These are phyloP conservation scores for Siniperca knerii DNA, from an alignment of 2,113 vertebrate species.

Conservation along the genomic window DNA sequence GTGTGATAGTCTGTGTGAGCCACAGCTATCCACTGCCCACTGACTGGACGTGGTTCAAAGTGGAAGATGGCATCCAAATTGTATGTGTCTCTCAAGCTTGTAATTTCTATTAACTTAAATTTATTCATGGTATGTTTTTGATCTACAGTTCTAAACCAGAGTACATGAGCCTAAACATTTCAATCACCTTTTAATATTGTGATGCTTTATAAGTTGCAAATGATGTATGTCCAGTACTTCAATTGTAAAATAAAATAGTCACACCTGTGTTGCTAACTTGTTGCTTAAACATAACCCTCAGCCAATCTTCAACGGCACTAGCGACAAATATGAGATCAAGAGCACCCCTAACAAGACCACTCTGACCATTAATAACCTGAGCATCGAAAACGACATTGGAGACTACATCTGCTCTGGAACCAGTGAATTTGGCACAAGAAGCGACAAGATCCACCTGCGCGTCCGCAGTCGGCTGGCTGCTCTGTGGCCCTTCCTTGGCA, in stretches of 20 bases:
- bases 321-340: constrained; percentile 81
- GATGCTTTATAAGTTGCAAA: background rate
- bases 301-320: constrained; percentile 80
- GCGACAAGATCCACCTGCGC: constrained; percentile 79
- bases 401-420: constrained; percentile 86
- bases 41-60: constrained; percentile 79
- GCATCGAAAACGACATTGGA: constrained; percentile 82
- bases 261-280: background rate
- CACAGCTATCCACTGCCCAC: constrained; percentile 81
- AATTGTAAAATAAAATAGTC: background rate
- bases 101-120: background rate
- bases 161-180: background rate
- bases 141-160: background rate
- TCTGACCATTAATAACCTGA: constrained; percentile 83
- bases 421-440: constrained; percentile 43
- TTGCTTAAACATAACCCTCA: background rate
- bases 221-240: background rate
- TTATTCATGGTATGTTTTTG: background rate
- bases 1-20: constrained; percentile 85
- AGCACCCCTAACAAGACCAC: constrained; percentile 80
- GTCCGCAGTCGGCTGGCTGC: constrained; percentile 94
- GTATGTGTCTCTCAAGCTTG: constrained; percentile 24
- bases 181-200: background rate
- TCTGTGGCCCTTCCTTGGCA: constrained; percentile 98
- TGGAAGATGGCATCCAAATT: fast-evolving